phyloP scores from a whole-genome alignment of 2,797 vertebrate genomes.

The Vultur gryphus region DNA sequence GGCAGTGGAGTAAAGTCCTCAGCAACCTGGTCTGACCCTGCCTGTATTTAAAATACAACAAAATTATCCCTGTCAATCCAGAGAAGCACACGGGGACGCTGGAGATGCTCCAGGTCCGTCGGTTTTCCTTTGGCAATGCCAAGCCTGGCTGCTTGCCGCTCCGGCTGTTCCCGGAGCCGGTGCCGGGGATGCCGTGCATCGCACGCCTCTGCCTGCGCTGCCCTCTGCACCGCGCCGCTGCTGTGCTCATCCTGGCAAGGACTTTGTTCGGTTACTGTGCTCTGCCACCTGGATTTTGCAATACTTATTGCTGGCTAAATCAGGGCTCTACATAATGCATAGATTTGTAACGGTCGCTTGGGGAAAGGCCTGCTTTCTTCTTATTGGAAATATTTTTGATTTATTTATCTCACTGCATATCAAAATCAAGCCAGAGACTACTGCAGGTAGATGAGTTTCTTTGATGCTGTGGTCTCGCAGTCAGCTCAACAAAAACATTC shows the following conservation, averaged over 20 bases:
- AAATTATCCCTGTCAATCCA: neutral
- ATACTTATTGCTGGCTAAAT: neutral
- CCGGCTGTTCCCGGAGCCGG: neutral
- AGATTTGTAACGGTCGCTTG: neutral
- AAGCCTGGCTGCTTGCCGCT: neutral
- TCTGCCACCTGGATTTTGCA: neutral
- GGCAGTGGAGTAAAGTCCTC: neutral
- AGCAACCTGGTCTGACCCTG: neutral
- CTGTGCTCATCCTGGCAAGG: neutral
- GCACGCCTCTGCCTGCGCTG: no score
- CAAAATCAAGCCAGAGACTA: neutral
- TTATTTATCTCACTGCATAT: neutral
- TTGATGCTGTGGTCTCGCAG: neutral
- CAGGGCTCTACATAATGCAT: neutral
- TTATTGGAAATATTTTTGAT: neutral
- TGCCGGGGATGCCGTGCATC: neutral
- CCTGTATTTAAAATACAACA: no score
- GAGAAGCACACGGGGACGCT: neutral
- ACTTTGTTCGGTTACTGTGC: no score
- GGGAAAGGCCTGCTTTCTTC: neutral
- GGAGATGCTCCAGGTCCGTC: neutral
- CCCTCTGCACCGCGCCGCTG: neutral
- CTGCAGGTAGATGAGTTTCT: rapidly evolving
- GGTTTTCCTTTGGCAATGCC: neutral
- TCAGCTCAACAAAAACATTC: neutral